Percentiles rank a stretch among this genome's conserved stretches.
These are phyloP conservation scores for Myripristis jacobus DNA, from an alignment of 2,797 vertebrate genomes.

Conservation along the genomic window DNA sequence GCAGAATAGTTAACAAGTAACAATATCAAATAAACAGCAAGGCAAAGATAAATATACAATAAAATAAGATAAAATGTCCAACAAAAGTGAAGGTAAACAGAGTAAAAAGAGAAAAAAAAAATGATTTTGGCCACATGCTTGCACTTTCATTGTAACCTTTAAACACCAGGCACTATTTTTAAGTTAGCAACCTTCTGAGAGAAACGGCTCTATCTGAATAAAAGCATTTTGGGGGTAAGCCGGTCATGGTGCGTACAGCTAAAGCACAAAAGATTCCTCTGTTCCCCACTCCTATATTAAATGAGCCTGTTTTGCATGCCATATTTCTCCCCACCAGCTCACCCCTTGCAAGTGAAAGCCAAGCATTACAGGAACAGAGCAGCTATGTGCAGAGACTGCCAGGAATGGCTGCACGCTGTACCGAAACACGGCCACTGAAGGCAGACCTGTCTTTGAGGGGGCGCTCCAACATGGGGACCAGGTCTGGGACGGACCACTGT, in stretches of 20 bases:
- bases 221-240: conserved; percentile 54
- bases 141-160: no score
- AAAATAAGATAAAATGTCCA: no score
- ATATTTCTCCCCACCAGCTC: conserved; percentile 72
- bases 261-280: conserved; percentile 74
- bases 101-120: no score
- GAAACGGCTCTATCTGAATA: conserved; percentile 54
- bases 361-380: conserved; percentile 76
- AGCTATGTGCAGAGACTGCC: conserved; percentile 66
- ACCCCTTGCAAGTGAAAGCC: conserved; percentile 76
- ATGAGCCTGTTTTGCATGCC: conserved; percentile 73
- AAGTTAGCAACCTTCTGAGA: conserved; percentile 43
- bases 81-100: no score
- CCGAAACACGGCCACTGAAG: conserved; percentile 61
- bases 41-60: no score
- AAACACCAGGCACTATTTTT: conserved; percentile 50
- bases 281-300: conserved; percentile 71
- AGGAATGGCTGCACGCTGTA: conserved; percentile 62
- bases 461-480: conserved; percentile 54
- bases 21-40: no score
- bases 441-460: conserved; percentile 45
- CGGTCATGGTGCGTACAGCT: conserved; percentile 48
- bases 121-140: no score
- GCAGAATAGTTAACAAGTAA: no score
- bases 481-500: conserved; percentile 47